phyloP scores from a whole-genome alignment of 2,113 vertebrate genomes.

The Mustelus asterias region DNA sequence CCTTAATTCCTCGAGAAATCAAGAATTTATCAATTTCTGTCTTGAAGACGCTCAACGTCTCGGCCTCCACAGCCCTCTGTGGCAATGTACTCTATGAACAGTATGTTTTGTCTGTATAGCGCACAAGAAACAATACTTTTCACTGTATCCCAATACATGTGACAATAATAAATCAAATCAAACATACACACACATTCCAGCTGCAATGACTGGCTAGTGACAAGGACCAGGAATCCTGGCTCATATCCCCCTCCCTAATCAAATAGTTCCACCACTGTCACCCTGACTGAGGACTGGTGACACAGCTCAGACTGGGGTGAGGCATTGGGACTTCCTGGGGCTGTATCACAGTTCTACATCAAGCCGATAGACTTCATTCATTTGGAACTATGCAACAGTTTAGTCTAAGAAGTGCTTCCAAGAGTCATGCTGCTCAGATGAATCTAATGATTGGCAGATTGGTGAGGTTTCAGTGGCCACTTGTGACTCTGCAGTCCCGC shows the following conservation, averaged over 20 bases:
- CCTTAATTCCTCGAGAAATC: too few relatives aligned
- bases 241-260: neutral
- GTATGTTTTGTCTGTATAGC: too few relatives aligned
- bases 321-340: too few relatives aligned
- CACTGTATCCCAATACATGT: too few relatives aligned
- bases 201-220: neutral
- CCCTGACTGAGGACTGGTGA: neutral
- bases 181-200: neutral
- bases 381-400: neutral
- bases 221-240: neutral
- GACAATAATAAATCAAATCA: too few relatives aligned
- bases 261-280: neutral
- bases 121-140: too few relatives aligned
- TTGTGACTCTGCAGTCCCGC: neutral
- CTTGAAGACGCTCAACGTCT: too few relatives aligned
- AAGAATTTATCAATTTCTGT: too few relatives aligned
- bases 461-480: neutral
- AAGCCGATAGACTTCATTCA: neutral
- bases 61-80: too few relatives aligned
- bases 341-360: too few relatives aligned
- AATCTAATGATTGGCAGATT: neutral
- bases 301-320: too few relatives aligned
- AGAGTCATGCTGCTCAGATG: neutral
- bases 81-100: too few relatives aligned
- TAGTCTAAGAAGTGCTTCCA: neutral